Percentiles rank a stretch among this genome's conserved stretches.
phyloP scores from a whole-genome alignment of 2,113 vertebrate species.

The Piprites chloris region DNA sequence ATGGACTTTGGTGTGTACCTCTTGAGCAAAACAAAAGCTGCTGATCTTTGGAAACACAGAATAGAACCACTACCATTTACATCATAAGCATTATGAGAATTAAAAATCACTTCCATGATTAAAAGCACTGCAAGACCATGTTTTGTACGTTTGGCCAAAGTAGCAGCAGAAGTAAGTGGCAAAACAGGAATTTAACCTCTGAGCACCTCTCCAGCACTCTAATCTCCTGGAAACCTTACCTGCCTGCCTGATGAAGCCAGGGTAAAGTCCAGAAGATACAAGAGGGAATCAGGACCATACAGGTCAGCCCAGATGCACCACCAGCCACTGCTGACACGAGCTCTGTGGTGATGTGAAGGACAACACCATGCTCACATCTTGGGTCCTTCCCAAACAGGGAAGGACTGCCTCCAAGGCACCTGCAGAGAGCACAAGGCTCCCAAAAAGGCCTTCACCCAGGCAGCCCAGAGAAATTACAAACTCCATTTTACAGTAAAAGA shows the following conservation, averaged over 20 bases:
- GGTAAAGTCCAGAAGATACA: neutral
- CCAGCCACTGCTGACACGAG: neutral
- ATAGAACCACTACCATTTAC: neutral
- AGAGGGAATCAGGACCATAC: rapidly evolving
- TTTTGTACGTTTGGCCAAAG: neutral
- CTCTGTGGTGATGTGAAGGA: neutral
- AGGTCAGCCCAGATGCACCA: rapidly evolving
- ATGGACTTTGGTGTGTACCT: neutral
- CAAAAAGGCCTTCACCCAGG: neutral
- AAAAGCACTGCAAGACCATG: neutral
- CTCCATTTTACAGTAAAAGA: neutral
- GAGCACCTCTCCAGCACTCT: neutral
- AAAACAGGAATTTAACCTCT: neutral
- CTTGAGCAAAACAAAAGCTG: neutral
- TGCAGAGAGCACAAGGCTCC: neutral
- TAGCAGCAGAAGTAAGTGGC: neutral
- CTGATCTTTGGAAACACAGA: neutral
- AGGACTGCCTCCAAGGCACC: neutral
- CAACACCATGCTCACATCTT: rapidly evolving
- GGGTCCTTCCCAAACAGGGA: neutral
- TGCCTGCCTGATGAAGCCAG: neutral
- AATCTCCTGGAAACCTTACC: neutral
- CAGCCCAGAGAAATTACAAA: neutral
- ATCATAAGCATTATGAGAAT: neutral
- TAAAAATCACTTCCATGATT: neutral